Evolutionary conservation across 2,113 vertebrate genomes (phyloP).

Genomic region (Saccopteryx bilineata): DNA sequence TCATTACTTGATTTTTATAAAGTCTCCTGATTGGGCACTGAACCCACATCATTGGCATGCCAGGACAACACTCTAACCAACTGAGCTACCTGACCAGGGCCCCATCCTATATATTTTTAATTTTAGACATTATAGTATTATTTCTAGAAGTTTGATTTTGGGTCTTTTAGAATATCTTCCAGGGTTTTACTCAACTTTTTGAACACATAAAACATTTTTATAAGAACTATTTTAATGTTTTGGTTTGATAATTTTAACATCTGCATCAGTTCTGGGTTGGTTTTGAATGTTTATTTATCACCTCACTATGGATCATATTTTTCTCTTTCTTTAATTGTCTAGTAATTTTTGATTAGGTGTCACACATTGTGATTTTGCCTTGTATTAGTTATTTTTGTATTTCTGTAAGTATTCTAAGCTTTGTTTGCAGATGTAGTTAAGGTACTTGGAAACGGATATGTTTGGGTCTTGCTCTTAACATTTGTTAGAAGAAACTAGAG

Average conservation of each 20-base stretch:
- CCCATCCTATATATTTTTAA: background rate
- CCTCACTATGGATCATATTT: background rate
- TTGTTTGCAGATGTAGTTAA: background rate
- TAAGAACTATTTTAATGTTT: background rate
- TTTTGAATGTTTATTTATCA: background rate
- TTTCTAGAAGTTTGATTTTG: background rate
- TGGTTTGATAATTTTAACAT: background rate
- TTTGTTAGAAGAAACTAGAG: background rate
- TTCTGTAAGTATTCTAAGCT: background rate
- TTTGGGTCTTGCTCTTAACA: background rate
- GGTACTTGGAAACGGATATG: background rate
- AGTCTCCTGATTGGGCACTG: too few species aligned
- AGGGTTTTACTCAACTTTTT: background rate
- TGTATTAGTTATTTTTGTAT: background rate
- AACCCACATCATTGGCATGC: too few species aligned
- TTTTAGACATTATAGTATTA: background rate
- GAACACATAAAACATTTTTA: background rate
- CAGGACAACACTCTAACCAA: too few species aligned
- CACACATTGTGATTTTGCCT: background rate
- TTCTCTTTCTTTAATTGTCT: background rate
- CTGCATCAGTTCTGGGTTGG: background rate
- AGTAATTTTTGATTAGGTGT: background rate
- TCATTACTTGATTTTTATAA: too few species aligned
- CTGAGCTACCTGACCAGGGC: too few species aligned
- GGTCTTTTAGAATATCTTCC: background rate